Evolutionary conservation across 1,140 invertebrate genomes (phyloP), one percentile per base, ranked within the genome.

Genomic region (Hyphantria cunea): DNA sequence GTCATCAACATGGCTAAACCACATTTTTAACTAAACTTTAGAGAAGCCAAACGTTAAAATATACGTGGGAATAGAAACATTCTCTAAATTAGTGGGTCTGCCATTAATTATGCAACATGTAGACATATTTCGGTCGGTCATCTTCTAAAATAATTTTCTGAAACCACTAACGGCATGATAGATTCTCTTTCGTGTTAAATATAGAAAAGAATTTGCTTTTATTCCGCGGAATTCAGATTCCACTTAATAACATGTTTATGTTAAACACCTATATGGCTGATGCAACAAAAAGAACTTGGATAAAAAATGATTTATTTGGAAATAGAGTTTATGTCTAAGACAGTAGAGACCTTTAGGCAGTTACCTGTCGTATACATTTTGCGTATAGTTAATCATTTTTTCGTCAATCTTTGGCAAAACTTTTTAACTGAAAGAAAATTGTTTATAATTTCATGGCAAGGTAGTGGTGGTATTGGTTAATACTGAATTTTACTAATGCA

Each of bases 61-160:
- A 56, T 34, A 47, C 15, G 5, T 47, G 31, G 45, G 32, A 31
- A 32, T 47, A 34, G 10, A 47, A 56, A 47, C 45, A 31, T 55
- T 66, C 13, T 39, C 34, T 48, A 52, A 58, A 67, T 39, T 62
- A 56, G 44, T 39, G 70, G 67, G 71, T 63, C 71, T 63, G 47
- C 68, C 68, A 71, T 75, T 70, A 70, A 69, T 68, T 67, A 67
- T 69, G 69, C 58, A 58, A 51, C 65, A 60, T 70, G 58, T 44
- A 44, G 76, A 76, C 74, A 67, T 70, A 76, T 72, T 74, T 74
- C 74, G 77, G 74, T 55, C 77, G 68, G 74, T 52, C 77, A 66
- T 45, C 60, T 67, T 66, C 62, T 58, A 75, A 80, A 75, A 76
- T 70, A 71, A 65, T 69, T 68, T 61, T 54, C 55, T 65, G 64